phyloP scores from a whole-genome alignment of 2,888 invertebrate species.

The Cloeon dipterum region DNA sequence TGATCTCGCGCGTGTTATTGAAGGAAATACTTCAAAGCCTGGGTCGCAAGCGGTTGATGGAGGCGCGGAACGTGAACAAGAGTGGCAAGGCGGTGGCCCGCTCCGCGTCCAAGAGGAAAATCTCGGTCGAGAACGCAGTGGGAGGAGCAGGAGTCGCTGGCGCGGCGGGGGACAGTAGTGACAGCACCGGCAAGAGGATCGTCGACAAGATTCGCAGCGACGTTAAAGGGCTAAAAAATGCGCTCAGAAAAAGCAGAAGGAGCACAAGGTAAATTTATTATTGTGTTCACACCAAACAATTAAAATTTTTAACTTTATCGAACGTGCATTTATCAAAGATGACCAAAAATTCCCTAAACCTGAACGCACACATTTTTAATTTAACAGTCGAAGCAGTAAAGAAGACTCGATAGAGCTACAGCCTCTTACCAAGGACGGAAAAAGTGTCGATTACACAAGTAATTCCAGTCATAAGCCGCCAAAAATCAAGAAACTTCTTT shows the following conservation, averaged over 20 bases:
- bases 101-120: conserved; percentile 6
- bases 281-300: too few species aligned
- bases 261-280: conserved; percentile 25
- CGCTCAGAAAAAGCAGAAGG: conserved; percentile 26
- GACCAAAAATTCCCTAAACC: neutral
- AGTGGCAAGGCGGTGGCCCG: conserved; percentile 11
- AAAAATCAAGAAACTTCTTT: conserved; percentile 5
- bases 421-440: conserved; percentile 23
- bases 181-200: conserved; percentile 36
- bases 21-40: conserved; percentile 68
- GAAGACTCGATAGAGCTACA: conserved; percentile 45
- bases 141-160: conserved; percentile 22
- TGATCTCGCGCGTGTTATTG: neutral
- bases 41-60: conserved; percentile 41
- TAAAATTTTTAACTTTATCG: too few species aligned
- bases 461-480: conserved; percentile 5
- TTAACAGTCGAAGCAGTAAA: conserved; percentile 9
- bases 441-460: too few species aligned
- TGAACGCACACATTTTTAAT: too few species aligned
- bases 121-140: neutral
- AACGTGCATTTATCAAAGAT: too few species aligned
- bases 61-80: conserved; percentile 7
- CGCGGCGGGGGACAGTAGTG: conserved; percentile 33
- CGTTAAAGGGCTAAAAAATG: conserved; percentile 46
- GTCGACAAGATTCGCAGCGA: conserved; percentile 67